phyloP scores from a whole-genome alignment of 2,113 vertebrate genomes.

The Nematolebias whitei region DNA sequence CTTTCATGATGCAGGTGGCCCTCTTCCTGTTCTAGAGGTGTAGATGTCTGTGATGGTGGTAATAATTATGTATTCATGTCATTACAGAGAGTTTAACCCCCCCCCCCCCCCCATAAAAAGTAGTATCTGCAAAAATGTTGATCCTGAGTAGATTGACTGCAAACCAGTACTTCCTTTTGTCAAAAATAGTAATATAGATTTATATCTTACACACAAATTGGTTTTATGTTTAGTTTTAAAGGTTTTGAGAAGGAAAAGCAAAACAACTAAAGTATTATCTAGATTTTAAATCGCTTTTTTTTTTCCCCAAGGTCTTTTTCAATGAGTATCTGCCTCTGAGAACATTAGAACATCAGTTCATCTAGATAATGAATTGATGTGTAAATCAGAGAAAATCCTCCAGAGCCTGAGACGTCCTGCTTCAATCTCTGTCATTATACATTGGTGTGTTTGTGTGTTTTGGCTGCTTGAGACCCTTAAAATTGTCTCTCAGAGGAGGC shows the following conservation, averaged over 20 bases:
- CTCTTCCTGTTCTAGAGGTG: too few species aligned
- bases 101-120: background rate
- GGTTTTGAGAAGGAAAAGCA: background rate
- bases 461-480: background rate
- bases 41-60: too few species aligned
- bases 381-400: conserved; percentile 9
- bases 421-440: background rate
- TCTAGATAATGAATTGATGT: background rate
- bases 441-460: background rate
- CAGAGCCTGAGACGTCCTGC: background rate
- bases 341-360: background rate
- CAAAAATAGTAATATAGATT: too few species aligned
- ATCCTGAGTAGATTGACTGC: background rate
- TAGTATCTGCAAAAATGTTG: conserved; percentile 10
- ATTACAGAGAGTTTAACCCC: background rate
- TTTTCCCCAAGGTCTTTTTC: background rate
- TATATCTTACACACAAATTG: background rate
- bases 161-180: too few species aligned
- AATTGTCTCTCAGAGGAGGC: conserved; percentile 58
- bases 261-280: too few species aligned
- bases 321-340: accelerated
- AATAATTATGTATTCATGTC: background rate
- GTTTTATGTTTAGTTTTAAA: background rate
- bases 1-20: too few species aligned
- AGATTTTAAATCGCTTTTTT: background rate